Percentiles rank a stretch among this genome's conserved stretches.
These are phyloP conservation scores for Norana najaformis DNA, from an alignment of 2,888 invertebrate genomes.

Conservation along the genomic window DNA sequence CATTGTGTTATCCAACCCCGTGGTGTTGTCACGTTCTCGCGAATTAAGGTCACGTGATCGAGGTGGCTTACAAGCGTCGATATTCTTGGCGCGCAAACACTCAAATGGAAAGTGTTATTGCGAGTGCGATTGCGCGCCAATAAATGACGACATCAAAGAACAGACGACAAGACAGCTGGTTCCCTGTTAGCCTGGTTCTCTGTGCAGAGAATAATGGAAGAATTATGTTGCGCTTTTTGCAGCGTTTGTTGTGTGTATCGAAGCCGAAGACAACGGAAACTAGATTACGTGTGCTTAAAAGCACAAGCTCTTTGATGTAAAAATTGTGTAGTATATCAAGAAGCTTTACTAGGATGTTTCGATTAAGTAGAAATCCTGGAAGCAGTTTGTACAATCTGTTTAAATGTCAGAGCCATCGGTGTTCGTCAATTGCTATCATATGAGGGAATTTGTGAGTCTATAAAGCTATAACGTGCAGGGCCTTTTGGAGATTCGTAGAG, in stretches of 20 bases:
- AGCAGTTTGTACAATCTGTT: too few species aligned
- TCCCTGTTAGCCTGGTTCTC: not conserved
- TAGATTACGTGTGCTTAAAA: not conserved
- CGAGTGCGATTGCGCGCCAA: slow-evolving; percentile 13
- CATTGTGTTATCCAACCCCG: not conserved
- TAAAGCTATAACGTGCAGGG: too few species aligned
- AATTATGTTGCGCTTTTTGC: not conserved
- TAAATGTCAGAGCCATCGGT: too few species aligned
- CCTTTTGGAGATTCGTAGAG: too few species aligned
- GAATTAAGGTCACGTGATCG: not conserved
- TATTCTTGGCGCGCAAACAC: not conserved
- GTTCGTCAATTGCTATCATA: too few species aligned
- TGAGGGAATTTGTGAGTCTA: too few species aligned
- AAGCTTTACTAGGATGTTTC: too few species aligned
- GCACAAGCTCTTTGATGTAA: not conserved
- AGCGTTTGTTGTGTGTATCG: not conserved
- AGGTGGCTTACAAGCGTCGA: not conserved
- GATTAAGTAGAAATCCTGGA: too few species aligned
- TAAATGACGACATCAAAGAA: slow-evolving; percentile 2
- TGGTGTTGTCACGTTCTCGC: not conserved
- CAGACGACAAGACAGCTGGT: slow-evolving; percentile 5
- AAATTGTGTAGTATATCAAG: too few species aligned
- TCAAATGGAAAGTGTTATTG: slow-evolving; percentile 13
- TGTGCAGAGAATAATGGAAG: not conserved
- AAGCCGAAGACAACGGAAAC: not conserved